Base-by-base conservation (phyloP, 2,888 invertebrate species). In the Dicycla oo region DNA sequence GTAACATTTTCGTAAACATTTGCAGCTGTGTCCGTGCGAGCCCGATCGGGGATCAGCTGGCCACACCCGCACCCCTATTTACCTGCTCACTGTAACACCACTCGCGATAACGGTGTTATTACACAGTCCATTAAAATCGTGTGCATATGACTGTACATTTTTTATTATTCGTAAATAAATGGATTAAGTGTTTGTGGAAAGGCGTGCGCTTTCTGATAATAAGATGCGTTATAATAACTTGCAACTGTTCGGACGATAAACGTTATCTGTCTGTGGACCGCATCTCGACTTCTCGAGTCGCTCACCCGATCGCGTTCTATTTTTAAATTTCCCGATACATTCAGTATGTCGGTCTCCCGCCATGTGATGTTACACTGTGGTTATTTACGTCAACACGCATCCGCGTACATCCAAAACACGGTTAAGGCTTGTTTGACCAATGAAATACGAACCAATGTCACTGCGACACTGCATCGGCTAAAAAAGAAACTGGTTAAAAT, bases 41-140 rank as follows among this genome's bases (percentile, higher is more conserved):
- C 80, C 73, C 87, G 88, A 93, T 94, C 94, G 94, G 94, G 94
- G 88, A 93, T 94, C 94, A 94, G 94, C 94, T 94, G 94, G 91
- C 93, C 93, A 92, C 93, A 93, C 93, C 94, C 93, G 90, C 88
- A 81, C 80, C 86, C 81, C 80, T 83, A 80, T 81, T 86, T 80
- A 74, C 75, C 68, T 58, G 71, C 64, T 73, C 70, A 77, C 15
- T 61, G 68, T 72, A 70, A 69, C 72, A 72, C 78, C 71, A 76
- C 49, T 64, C 64, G 57, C 73, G 73, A 77, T 75, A 76, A 75
- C 78, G 43, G 69, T 69, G 71, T 68, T 83, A 73, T 71, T 75
- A 69, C 60, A 81, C 57, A 58, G 70, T 62, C 73, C 63, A 67
- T 79, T 74, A 64, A 65, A 75, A 71, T 53, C 49, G 53, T 74